These are phyloP conservation scores for Vespertilio murinus DNA, from an alignment of 2,797 vertebrate genomes.

Conservation along the genomic window DNA sequence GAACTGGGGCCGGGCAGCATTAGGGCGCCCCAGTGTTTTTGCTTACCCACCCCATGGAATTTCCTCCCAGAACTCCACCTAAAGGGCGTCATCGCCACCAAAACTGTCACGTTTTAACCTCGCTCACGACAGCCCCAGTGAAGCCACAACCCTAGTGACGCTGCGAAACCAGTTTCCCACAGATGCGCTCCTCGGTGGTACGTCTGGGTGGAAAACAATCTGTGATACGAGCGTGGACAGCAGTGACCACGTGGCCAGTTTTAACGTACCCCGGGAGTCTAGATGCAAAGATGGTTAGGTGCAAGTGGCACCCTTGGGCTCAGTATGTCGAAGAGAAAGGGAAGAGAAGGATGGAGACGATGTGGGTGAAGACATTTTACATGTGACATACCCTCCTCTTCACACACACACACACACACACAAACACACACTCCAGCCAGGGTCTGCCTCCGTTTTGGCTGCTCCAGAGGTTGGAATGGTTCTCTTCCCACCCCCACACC, in stretches of 20 bases:
- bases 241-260: not conserved
- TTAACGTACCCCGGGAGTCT: not conserved
- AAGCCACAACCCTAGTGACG: not conserved
- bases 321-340: not conserved
- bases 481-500: not conserved
- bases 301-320: not conserved
- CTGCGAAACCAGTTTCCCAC: not conserved
- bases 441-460: not conserved
- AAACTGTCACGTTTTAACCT: constrained; percentile 72
- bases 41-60: not conserved
- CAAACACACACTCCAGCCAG: accelerated
- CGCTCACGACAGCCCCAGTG: not conserved
- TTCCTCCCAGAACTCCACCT: constrained; percentile 36
- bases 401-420: too few relatives aligned
- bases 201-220: not conserved
- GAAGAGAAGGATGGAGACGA: not conserved
- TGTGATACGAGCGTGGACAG: not conserved
- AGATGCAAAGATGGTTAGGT: not conserved
- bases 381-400: accelerated
- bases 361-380: accelerated
- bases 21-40: not conserved
- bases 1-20: not conserved
- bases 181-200: accelerated
- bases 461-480: not conserved
- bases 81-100: not conserved